Percentiles rank a stretch among this genome's conserved stretches.
Conservation (phyloP, 2,113 vertebrate species). For the Calyptommatus sinebrachiatus region DNA sequence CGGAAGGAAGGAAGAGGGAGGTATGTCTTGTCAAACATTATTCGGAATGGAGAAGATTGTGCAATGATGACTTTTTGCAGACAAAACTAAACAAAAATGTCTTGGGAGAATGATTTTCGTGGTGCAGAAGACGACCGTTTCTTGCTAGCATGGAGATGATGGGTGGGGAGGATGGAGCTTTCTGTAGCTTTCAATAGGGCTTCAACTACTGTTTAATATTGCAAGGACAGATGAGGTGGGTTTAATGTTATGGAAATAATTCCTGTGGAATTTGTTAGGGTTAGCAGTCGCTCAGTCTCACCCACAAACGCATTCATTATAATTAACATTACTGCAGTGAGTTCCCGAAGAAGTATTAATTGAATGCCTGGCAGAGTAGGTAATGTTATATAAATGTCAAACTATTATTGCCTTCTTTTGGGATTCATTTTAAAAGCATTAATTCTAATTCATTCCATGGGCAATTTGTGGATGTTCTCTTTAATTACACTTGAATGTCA, state of each 20-base stretch:
- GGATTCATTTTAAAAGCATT: constrained; percentile 58
- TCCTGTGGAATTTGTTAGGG: constrained; percentile 10
- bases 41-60: too few relatives aligned
- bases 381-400: constrained; percentile 61
- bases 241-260: background rate
- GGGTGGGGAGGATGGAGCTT: too few relatives aligned
- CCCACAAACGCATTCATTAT: constrained; percentile 26
- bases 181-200: background rate
- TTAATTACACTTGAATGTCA: constrained; percentile 30
- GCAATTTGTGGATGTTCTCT: constrained; percentile 1
- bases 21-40: too few relatives aligned
- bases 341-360: constrained; percentile 45
- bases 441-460: constrained; percentile 38
- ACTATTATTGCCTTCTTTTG: constrained; percentile 49
- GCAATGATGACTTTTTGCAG: too few relatives aligned
- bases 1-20: too few relatives aligned
- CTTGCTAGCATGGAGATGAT: too few relatives aligned
- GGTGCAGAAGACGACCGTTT: too few relatives aligned
- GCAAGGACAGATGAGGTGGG: background rate
- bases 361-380: constrained; percentile 53
- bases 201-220: background rate
- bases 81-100: too few relatives aligned
- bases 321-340: constrained; percentile 44
- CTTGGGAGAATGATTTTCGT: too few relatives aligned
- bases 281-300: constrained; percentile 25